phyloP scores from a whole-genome alignment of 2,797 vertebrate species.

The Cottoperca gobio region DNA sequence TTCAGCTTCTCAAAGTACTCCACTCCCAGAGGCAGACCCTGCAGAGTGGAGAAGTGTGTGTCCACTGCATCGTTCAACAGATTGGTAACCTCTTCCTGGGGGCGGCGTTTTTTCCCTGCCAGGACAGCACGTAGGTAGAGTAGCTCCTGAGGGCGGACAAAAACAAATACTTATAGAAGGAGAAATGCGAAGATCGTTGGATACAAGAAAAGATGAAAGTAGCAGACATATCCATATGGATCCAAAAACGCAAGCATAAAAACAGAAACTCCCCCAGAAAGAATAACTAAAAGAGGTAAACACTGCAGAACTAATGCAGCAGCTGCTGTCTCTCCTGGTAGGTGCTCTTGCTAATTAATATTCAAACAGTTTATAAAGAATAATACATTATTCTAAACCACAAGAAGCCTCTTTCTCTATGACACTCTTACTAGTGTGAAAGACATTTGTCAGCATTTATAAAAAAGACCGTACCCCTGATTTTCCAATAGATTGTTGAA shows the following conservation, averaged over 20 bases:
- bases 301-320: not conserved
- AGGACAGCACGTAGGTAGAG: slow-evolving; percentile 90
- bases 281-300: slow-evolving; percentile 1
- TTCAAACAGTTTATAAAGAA: not conserved
- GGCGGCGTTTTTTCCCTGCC: slow-evolving; percentile 87
- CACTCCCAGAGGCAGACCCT: slow-evolving; percentile 92
- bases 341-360: not conserved
- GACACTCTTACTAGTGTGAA: not conserved
- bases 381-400: slow-evolving; percentile 10
- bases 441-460: not conserved
- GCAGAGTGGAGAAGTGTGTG: slow-evolving; percentile 92
- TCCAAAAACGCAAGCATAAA: not conserved
- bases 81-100: slow-evolving; percentile 88
- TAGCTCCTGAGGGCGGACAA: slow-evolving; percentile 85
- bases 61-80: slow-evolving; percentile 94
- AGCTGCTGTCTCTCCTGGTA: not conserved
- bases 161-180: not conserved
- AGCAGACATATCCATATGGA: not conserved
- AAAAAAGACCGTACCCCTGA: slow-evolving; percentile 85
- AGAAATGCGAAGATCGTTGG: not conserved
- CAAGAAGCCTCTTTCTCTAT: not conserved
- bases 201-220: not conserved
- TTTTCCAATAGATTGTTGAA: slow-evolving; percentile 95
- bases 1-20: slow-evolving; percentile 97
- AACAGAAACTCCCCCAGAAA: not conserved